Evolutionary conservation across 2,797 vertebrate genomes (phyloP).

Genomic region (Podarcis siculus): DNA sequence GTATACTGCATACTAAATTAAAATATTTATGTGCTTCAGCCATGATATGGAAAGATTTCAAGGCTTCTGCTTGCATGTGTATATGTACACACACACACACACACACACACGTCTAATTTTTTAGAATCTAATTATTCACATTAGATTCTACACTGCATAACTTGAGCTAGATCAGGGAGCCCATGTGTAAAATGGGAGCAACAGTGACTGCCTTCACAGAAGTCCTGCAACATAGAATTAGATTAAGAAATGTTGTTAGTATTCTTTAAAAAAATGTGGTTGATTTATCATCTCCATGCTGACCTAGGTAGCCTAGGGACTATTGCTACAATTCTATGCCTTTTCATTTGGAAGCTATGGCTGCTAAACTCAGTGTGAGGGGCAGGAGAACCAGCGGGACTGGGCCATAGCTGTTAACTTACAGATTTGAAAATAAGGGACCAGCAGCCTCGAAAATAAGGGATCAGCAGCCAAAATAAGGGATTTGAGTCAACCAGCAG

Average conservation of each 20-base stretch:
- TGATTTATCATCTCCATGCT: not conserved
- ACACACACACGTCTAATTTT: not conserved
- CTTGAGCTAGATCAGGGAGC: not conserved
- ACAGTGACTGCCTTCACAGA: not conserved
- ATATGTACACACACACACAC: too few species aligned
- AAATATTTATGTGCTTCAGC: conserved; percentile 17
- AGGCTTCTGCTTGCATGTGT: not conserved
- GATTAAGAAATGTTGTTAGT: not conserved
- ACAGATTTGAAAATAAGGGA: too few species aligned
- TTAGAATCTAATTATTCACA: not conserved
- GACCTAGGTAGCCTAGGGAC: not conserved
- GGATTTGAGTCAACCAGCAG: too few species aligned
- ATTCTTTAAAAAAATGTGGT: too few species aligned
- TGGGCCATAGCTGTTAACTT: too few species aligned
- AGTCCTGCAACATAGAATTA: not conserved
- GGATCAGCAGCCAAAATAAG: too few species aligned
- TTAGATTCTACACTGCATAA: not conserved
- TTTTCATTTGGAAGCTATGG: not conserved
- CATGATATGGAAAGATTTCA: not conserved
- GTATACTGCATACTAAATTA: conserved; percentile 53
- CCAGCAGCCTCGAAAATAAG: too few species aligned
- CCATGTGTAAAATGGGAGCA: not conserved
- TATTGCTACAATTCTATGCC: not conserved
- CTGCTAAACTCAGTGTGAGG: not conserved
- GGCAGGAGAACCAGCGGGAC: too few species aligned